Evolutionary conservation across 2,888 invertebrate species (phyloP), one percentile per base, ranked within the genome.

Genomic region (Strigamia transsilvanica): DNA sequence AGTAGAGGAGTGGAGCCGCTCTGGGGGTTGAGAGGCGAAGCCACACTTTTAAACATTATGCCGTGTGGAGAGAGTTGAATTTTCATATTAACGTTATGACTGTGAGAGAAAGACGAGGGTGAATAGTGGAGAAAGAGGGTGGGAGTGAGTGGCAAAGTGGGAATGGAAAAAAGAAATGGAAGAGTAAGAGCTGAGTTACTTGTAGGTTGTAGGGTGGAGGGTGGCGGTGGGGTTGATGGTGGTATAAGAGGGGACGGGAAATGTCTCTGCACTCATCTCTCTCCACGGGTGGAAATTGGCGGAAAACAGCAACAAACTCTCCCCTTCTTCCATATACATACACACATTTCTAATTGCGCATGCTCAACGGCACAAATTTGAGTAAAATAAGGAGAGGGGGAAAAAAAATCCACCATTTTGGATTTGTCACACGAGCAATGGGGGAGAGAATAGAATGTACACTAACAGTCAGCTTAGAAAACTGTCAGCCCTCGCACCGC

Each of bases 391-490:
- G 73, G 27, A 73, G 13, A 2, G 27, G n/a, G 27, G n/a, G n/a
- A n/a, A 23, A 73, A 73, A 73, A 73, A 73, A 32, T 32, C 73
- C 13, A 73, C 73, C 73, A 73, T 73, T 73, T 32, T 73, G 73
- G 73, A 73, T 73, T 73, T 73, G 73, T 73, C 73, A 73, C 73
- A 73, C 27, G 73, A 73, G 32, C 56, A 56, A 18, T 56, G 32
- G 73, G 73, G 73, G 73, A 27, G 73, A 32, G 73, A 73, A 23
- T 66, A 66, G 32, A 73, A 73, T 32, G 73, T 23, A 73, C 21
- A 32, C 73, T 73, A 73, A 79, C 79, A 79, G 79, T 79, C 79
- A 79, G 79, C 79, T 79, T 79, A 79, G 79, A 79, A 42, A 79
- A 79, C 41, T 79, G 79, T 42, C 79, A 79, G 79, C 73, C 73